Evolutionary conservation across 2,113 vertebrate genomes (phyloP).

Genomic region (Ciconia maguari): DNA sequence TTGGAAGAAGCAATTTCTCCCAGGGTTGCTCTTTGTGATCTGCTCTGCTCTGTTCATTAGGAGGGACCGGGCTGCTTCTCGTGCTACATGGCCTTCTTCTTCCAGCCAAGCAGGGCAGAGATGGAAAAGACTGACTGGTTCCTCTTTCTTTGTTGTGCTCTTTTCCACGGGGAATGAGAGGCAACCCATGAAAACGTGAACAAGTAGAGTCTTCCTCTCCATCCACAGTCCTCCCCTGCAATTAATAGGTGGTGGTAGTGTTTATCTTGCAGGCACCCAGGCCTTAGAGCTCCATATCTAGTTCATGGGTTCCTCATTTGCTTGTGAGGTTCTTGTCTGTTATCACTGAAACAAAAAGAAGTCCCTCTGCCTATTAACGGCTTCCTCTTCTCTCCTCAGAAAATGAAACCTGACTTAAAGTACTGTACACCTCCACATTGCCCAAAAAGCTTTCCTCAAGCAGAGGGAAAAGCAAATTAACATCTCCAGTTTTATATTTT

Average conservation of each 20-base stretch:
- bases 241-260: neutral
- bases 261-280: neutral
- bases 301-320: neutral
- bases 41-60: neutral
- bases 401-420: neutral
- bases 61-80: neutral
- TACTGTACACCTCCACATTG: neutral
- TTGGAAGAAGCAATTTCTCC: neutral
- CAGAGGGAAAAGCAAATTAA: neutral
- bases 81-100: fast-evolving
- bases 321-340: neutral
- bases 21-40: neutral
- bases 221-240: neutral
- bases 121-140: neutral
- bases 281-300: neutral
- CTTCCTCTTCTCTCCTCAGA: neutral
- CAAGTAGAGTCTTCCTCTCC: neutral
- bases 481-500: neutral
- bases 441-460: neutral
- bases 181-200: neutral
- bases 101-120: neutral
- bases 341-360: neutral
- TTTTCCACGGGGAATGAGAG: neutral
- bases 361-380: neutral
- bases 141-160: neutral